Conservation (phyloP, 2,113 vertebrate species). For the Actinemys pallida region DNA sequence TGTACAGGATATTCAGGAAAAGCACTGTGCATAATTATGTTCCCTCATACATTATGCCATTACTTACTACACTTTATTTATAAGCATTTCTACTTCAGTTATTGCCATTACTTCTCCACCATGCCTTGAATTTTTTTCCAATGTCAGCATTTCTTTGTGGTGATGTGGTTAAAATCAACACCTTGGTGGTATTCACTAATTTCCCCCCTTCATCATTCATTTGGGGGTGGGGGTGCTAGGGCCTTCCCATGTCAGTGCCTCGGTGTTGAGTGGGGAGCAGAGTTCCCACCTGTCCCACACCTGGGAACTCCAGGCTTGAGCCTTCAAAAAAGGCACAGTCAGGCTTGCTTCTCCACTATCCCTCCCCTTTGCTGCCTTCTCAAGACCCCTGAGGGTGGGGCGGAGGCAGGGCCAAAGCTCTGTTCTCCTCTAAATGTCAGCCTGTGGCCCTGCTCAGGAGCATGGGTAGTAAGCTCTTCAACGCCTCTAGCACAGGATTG, state of each 20-base stretch:
- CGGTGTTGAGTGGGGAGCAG: not conserved
- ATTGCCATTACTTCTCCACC: not conserved
- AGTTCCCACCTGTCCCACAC: not conserved
- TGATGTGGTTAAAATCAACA: not conserved
- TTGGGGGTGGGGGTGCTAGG: not conserved
- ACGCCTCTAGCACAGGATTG: not conserved
- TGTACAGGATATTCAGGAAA: not conserved
- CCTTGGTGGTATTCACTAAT: not conserved
- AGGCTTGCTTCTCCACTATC: not conserved
- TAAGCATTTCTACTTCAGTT: not conserved
- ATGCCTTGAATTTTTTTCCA: too few species aligned
- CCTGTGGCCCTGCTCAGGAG: not conserved
- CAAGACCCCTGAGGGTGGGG: too few species aligned
- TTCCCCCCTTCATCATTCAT: not conserved
- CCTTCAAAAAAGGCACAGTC: not conserved
- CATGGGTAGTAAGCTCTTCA: not conserved
- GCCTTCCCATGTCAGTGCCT: too few species aligned
- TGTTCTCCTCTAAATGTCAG: not conserved
- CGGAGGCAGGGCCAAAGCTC: not conserved
- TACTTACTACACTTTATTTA: not conserved
- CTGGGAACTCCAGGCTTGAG: not conserved
- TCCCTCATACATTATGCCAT: not conserved
- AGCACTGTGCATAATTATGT: not conserved
- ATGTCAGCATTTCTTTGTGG: not conserved
- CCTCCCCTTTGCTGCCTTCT: too few species aligned